Percentiles rank a stretch among this genome's conserved stretches.
Conservation (phyloP, 1,140 invertebrate genomes). For the Ephestia elutella region DNA sequence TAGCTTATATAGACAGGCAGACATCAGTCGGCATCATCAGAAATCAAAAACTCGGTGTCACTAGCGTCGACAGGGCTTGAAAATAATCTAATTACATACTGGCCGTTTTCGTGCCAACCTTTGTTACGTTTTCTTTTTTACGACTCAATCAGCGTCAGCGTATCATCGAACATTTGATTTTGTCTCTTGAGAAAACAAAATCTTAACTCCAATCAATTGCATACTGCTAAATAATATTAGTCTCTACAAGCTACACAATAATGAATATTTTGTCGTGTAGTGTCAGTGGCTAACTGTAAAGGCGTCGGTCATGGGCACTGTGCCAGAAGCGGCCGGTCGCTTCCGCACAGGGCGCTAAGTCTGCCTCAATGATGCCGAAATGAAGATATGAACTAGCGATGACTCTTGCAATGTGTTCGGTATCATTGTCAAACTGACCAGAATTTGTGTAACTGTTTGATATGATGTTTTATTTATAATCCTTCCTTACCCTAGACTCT, state of each 20-base stretch:
- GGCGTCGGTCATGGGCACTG: slow-evolving; percentile 49
- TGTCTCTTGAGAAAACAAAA: not conserved
- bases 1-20: no score
- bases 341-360: slow-evolving; percentile 30
- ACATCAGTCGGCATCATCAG: no score
- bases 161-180: not conserved
- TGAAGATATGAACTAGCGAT: slow-evolving; percentile 4
- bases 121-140: not conserved
- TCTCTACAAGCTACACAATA: not conserved
- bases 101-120: not conserved
- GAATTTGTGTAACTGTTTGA: no score
- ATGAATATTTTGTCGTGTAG: not conserved
- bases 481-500: no score
- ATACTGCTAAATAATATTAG: not conserved
- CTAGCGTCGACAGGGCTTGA: no score
- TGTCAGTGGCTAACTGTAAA: slow-evolving; percentile 32
- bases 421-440: not conserved
- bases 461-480: no score
- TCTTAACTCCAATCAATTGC: not conserved
- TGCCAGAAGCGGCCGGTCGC: slow-evolving; percentile 43
- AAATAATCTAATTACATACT: not conserved
- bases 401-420: not conserved
- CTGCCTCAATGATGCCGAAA: not conserved
- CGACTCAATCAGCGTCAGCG: not conserved
- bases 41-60: no score